A percentile compares a stretch with the other conserved stretches of the same genome.
These are phyloP conservation scores for Drosophila sechellia DNA, from an alignment of 1,140 invertebrate species.

Conservation along the genomic window DNA sequence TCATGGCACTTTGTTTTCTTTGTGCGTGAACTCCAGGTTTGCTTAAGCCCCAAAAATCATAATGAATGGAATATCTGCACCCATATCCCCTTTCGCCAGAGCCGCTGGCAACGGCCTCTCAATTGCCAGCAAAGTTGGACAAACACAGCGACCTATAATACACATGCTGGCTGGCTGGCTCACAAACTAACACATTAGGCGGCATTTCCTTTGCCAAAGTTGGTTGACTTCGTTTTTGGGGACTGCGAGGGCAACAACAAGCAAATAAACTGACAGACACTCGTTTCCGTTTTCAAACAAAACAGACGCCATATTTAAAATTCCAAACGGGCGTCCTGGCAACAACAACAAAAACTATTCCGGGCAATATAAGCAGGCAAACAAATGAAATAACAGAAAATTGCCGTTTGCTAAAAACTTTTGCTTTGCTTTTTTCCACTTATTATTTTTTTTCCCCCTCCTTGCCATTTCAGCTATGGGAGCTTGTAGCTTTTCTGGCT, in stretches of 20 bases:
- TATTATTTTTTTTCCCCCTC: conserved; percentile 6
- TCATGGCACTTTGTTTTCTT: background rate
- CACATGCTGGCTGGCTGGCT: background rate
- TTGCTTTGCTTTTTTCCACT: conserved; percentile 57
- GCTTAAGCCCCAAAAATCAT: conserved; percentile 14
- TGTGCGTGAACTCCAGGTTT: background rate
- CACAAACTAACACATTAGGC: conserved; percentile 75
- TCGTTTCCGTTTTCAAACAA: conserved; percentile 83
- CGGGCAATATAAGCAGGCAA: conserved; percentile 45
- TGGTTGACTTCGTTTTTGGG: conserved; percentile 76
- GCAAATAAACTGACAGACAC: conserved; percentile 81
- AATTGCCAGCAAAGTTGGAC: conserved; percentile 50
- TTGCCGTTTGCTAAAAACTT: conserved; percentile 70
- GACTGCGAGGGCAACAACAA: conserved; percentile 58
- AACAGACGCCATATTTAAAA: conserved; percentile 83
- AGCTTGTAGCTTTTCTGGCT: background rate
- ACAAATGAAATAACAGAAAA: conserved; percentile 74
- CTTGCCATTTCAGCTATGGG: background rate
- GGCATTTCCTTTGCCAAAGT: conserved; percentile 77
- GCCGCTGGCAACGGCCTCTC: conserved; percentile 53
- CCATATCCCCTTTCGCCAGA: conserved; percentile 13
- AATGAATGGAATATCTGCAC: conserved; percentile 25
- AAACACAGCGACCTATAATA: conserved; percentile 13
- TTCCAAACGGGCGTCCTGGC: conserved; percentile 65
- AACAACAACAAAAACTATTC: conserved; percentile 16